phyloP scores from a whole-genome alignment of 2,888 invertebrate genomes.

The Epistrophe eligans region DNA sequence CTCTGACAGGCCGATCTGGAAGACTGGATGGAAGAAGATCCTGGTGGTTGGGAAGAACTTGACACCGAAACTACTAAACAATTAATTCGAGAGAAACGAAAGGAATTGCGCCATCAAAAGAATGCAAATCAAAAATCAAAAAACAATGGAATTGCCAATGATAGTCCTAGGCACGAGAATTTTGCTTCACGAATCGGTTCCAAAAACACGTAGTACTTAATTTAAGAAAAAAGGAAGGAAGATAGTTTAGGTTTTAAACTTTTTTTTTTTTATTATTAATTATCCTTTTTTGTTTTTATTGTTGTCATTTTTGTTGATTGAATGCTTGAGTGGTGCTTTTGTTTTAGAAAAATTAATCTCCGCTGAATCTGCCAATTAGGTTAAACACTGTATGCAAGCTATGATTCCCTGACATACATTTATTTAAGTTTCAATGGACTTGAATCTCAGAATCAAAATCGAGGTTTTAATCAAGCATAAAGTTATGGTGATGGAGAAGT shows the following conservation, averaged over 20 bases:
- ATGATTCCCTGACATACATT: too few relatives aligned
- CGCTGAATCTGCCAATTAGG: too few relatives aligned
- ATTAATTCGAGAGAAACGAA: conserved; percentile 83
- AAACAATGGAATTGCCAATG: conserved; percentile 66
- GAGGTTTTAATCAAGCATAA: too few relatives aligned
- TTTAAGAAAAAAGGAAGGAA: background rate
- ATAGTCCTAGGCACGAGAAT: conserved; percentile 68
- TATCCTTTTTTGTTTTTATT: conserved; percentile 10
- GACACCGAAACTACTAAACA: conserved; percentile 82
- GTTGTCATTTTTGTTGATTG: conserved; percentile 9
- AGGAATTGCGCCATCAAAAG: conserved; percentile 82
- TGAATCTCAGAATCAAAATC: too few relatives aligned
- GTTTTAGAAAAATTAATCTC: background rate
- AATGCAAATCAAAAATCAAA: conserved; percentile 77
- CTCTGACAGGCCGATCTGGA: conserved; percentile 84
- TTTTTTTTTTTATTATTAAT: conserved; percentile 5
- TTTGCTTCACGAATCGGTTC: conserved; percentile 54
- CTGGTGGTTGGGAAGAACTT: conserved; percentile 85
- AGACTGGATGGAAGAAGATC: conserved; percentile 85
- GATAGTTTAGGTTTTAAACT: conserved; percentile 25
- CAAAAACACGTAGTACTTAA: conserved; percentile 55
- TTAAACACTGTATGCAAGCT: too few relatives aligned
- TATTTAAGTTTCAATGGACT: too few relatives aligned
- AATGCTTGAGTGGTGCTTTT: background rate
- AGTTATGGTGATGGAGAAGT: too few relatives aligned